These are phyloP conservation scores for Tetramorium alpestre DNA, from an alignment of 1,140 invertebrate species.

Conservation along the genomic window DNA sequence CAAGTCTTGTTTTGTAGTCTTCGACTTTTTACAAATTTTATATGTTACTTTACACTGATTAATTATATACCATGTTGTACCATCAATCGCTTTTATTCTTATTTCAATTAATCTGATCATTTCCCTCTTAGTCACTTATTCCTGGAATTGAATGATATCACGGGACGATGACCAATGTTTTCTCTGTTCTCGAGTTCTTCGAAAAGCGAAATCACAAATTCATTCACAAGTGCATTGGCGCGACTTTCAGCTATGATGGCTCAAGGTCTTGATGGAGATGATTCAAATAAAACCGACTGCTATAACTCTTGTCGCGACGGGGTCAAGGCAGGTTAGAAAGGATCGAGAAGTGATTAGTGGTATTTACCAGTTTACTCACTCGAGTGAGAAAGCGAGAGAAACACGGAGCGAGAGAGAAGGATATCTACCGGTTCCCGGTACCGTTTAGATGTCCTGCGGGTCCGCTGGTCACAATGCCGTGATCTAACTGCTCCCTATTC, in stretches of 20 bases:
- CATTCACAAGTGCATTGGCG: not conserved
- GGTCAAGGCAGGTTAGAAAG: constrained; percentile 75
- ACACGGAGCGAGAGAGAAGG: not conserved
- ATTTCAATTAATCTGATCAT: not conserved
- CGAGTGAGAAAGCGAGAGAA: constrained; percentile 47
- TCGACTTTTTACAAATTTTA: constrained; percentile 49
- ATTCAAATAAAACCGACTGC: constrained; percentile 73
- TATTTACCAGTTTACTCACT: constrained; percentile 69
- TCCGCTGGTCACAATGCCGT: constrained; percentile 66
- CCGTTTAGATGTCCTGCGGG: constrained; percentile 68
- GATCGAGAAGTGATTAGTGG: constrained; percentile 79
- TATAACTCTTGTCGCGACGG: constrained; percentile 70
- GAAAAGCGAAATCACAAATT: not conserved
- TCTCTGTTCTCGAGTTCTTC: not conserved
- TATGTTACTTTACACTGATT: constrained; percentile 38
- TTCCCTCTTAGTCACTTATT: not conserved
- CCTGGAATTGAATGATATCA: not conserved
- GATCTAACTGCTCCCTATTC: constrained; percentile 76
- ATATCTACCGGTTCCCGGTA: constrained; percentile 69
- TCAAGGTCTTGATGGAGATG: constrained; percentile 53
- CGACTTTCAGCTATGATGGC: constrained; percentile 28
- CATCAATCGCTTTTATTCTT: not conserved
- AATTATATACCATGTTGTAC: constrained; percentile 31
- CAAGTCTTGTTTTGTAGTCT: constrained; percentile 35
- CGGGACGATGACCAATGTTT: not conserved